Conservation (phyloP, 2,113 vertebrate genomes). For the Labeo catla region DNA sequence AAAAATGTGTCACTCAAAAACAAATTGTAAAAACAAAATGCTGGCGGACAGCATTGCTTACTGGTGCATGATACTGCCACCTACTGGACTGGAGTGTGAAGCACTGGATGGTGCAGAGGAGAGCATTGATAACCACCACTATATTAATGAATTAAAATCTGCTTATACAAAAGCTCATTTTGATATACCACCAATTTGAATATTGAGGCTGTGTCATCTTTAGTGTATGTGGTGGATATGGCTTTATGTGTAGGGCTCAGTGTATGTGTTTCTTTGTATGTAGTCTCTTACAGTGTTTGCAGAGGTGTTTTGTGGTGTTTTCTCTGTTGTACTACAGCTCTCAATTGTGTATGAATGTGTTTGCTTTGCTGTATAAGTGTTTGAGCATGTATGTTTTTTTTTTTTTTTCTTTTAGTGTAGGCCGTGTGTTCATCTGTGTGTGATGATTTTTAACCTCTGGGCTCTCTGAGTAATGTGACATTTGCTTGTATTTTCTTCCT, state of each 20-base stretch:
- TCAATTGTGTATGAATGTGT: background rate
- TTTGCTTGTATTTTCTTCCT: conserved; percentile 15
- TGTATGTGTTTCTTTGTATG: background rate
- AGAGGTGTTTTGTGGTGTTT: background rate
- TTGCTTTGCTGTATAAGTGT: background rate
- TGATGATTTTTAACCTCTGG: conserved; percentile 23
- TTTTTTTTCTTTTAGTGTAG: background rate
- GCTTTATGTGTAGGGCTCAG: background rate
- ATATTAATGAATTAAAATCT: background rate
- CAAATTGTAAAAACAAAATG: background rate
- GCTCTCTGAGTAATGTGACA: conserved; percentile 38
- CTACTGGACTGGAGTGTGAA: background rate
- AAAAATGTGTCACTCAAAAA: too few relatives aligned
- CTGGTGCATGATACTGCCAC: background rate
- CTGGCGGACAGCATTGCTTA: background rate
- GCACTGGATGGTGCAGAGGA: background rate
- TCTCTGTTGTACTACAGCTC: background rate
- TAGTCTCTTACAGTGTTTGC: background rate
- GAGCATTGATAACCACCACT: background rate
- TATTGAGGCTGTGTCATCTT: background rate
- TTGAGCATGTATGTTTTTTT: background rate
- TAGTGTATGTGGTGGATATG: background rate
- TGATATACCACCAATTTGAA: background rate
- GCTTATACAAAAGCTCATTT: background rate
- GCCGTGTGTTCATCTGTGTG: background rate